phyloP scores from a whole-genome alignment of 2,797 vertebrate genomes.

The Alosa sapidissima region DNA sequence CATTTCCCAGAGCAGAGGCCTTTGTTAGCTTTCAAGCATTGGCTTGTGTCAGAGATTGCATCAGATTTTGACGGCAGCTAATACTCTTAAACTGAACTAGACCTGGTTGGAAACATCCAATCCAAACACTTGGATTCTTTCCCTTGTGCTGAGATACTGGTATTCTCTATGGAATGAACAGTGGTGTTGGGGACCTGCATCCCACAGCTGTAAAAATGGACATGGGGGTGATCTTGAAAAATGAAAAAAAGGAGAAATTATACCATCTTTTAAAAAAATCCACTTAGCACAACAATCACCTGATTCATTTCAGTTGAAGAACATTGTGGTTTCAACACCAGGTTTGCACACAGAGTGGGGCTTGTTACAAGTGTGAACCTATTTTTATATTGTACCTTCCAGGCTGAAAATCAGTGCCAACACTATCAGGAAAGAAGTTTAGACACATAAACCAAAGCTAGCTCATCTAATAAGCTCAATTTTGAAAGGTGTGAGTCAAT shows the following conservation, averaged over 20 bases:
- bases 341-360: not conserved
- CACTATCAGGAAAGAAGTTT: not conserved
- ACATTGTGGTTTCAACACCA: not conserved
- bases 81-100: not conserved
- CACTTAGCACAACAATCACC: not conserved
- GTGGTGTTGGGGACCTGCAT: not conserved
- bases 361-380: not conserved
- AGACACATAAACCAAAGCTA: not conserved
- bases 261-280: not conserved
- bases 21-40: not conserved
- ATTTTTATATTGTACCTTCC: not conserved
- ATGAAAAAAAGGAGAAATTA: not conserved
- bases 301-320: not conserved
- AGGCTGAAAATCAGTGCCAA: not conserved
- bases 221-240: not conserved
- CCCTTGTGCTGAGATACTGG: not conserved
- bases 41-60: constrained; percentile 17
- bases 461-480: not conserved
- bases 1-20: not conserved
- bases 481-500: not conserved
- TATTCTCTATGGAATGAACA: not conserved
- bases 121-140: not conserved
- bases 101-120: constrained; percentile 11
- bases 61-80: constrained; percentile 14
- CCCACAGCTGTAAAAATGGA: not conserved